Percentiles rank a stretch among this genome's conserved stretches.
Conservation (phyloP, 2,888 invertebrate species). For the Isotomurus palustris region DNA sequence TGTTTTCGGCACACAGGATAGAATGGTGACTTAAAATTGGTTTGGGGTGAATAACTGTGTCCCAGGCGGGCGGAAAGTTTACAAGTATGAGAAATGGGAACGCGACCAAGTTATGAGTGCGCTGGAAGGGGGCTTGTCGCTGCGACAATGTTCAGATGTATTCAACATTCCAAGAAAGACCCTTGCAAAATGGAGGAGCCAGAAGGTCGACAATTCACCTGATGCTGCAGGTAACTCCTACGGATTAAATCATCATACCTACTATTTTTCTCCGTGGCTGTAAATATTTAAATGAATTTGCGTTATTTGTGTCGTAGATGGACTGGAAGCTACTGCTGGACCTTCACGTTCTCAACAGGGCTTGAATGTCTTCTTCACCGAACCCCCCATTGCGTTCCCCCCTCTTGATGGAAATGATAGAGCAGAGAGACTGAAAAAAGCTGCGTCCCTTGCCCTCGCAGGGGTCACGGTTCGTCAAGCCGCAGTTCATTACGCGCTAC, state of each 20-base stretch:
- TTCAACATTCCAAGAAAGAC: slow-evolving; percentile 44
- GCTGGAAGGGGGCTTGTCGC: slow-evolving; percentile 40
- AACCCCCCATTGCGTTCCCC: not conserved
- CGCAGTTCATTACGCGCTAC: slow-evolving; percentile 59
- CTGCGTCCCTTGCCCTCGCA: slow-evolving; percentile 43
- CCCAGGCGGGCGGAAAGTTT: slow-evolving; percentile 10
- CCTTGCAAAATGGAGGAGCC: slow-evolving; percentile 44
- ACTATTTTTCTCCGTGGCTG: not conserved
- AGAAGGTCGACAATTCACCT: slow-evolving; percentile 23
- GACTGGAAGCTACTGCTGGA: no score
- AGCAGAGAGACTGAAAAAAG: slow-evolving; percentile 43
- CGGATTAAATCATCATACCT: not conserved
- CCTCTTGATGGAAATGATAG: slow-evolving; percentile 34
- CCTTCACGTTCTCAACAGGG: no score
- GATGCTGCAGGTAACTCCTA: no score
- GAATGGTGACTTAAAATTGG: no score
- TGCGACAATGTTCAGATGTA: slow-evolving; percentile 42
- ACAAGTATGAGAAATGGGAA: slow-evolving; percentile 41
- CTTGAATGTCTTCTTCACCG: not conserved
- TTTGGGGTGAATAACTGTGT: no score
- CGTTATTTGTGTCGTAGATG: no score
- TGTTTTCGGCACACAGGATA: no score
- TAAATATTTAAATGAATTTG: no score
- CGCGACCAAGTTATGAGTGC: slow-evolving; percentile 40
- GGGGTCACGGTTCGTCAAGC: slow-evolving; percentile 61